These are phyloP conservation scores for Ryuthela nishihirai DNA, from an alignment of 2,888 invertebrate species.

Conservation along the genomic window DNA sequence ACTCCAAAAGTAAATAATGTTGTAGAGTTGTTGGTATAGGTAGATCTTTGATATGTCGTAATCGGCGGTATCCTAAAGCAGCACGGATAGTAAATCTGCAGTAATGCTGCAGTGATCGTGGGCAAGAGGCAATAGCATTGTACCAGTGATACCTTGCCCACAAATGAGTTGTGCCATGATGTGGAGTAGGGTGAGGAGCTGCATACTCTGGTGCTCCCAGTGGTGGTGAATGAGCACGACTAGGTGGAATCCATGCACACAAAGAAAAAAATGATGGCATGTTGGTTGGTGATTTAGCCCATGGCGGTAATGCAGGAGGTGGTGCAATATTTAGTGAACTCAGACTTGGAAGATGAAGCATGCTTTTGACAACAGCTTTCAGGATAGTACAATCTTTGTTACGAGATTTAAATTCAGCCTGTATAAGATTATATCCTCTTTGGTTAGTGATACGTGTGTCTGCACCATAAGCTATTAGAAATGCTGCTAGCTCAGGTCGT, in stretches of 20 bases:
- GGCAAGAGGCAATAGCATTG: conserved; percentile 44
- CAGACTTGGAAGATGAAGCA: conserved; percentile 44
- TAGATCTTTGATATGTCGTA: conserved; percentile 44
- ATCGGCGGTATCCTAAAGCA: conserved; percentile 43
- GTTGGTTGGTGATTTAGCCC: too few species aligned
- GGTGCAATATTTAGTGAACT: conserved; percentile 14
- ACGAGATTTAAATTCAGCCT: conserved; percentile 45
- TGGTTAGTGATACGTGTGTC: conserved; percentile 45
- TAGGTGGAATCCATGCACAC: background rate
- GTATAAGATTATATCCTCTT: conserved; percentile 45
- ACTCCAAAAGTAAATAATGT: conserved; percentile 44
- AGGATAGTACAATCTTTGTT: conserved; percentile 30
- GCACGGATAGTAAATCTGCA: conserved; percentile 46
- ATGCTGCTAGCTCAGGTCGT: conserved; percentile 46
- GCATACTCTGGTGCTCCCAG: background rate
- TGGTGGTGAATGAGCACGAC: background rate
- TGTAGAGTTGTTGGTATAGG: conserved; percentile 47
- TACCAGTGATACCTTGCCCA: conserved; percentile 45
- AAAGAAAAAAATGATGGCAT: too few species aligned
- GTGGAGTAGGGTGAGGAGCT: background rate
- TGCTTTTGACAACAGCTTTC: conserved; percentile 46
- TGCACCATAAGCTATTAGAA: conserved; percentile 49
- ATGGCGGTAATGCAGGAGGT: too few species aligned
- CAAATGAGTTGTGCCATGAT: background rate
- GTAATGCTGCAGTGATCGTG: conserved; percentile 48